Evolutionary conservation across 2,113 vertebrate species (phyloP).

Genomic region (Gila orcuttii): DNA sequence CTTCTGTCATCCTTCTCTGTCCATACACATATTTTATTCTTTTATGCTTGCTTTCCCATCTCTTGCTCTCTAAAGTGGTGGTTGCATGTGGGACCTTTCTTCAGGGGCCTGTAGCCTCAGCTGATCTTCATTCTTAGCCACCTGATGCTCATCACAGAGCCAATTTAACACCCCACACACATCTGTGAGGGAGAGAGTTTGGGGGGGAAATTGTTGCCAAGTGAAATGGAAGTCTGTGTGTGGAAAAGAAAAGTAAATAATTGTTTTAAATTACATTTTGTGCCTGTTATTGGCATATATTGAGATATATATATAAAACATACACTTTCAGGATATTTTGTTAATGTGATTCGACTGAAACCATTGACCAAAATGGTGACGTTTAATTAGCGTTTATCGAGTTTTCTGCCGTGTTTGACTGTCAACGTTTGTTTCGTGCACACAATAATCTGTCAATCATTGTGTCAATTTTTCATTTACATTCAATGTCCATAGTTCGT

Average conservation of each 20-base stretch:
- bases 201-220: background rate
- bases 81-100: conserved; percentile 12
- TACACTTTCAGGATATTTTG: too few relatives aligned
- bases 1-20: background rate
- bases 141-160: conserved; percentile 40
- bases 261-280: background rate
- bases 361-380: background rate
- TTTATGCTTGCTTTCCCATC: background rate
- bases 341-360: background rate
- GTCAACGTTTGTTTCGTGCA: background rate
- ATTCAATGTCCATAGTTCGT: background rate
- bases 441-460: background rate
- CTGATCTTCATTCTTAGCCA: conserved; percentile 31
- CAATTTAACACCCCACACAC: conserved; percentile 39
- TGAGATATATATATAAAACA: too few relatives aligned
- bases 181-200: background rate
- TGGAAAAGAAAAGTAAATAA: background rate
- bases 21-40: background rate
- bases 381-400: background rate
- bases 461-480: background rate
- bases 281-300: background rate
- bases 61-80: background rate
- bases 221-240: background rate
- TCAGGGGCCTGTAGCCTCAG: conserved; percentile 18
- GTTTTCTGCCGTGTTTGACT: too few relatives aligned